Conservation (phyloP, 2,888 invertebrate species). For the Parelbella ahira region DNA sequence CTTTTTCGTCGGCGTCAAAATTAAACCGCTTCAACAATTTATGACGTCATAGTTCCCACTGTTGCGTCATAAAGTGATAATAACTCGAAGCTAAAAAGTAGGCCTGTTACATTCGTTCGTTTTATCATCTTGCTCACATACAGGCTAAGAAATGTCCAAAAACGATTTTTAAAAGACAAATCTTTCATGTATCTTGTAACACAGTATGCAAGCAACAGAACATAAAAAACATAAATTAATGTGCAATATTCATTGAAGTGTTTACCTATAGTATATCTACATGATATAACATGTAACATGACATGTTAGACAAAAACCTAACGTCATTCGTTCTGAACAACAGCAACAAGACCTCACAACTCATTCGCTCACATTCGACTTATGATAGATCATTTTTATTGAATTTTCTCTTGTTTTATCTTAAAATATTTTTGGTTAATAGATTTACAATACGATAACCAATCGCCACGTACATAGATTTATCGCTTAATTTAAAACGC, state of each 20-base stretch:
- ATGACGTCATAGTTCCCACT: constrained; percentile 1
- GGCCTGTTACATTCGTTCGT: constrained; percentile 18
- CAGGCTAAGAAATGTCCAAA: no score
- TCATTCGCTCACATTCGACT: constrained; percentile 26
- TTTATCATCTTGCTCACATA: constrained; percentile 6
- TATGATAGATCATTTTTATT: constrained; percentile 34
- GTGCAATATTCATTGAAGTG: constrained; percentile 10
- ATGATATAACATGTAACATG: neutral
- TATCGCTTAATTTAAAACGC: constrained; percentile 27
- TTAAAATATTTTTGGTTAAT: constrained; percentile 35
- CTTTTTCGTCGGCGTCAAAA: no score
- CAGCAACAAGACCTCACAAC: constrained; percentile 21
- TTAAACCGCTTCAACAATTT: no score
- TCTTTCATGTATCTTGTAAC: no score
- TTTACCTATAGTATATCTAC: constrained; percentile 1
- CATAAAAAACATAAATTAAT: no score
- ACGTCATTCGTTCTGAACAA: constrained; percentile 9
- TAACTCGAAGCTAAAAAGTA: constrained; percentile 12
- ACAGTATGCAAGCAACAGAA: no score
- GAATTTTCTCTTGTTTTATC: constrained; percentile 33
- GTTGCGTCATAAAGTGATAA: neutral
- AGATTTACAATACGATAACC: constrained; percentile 31
- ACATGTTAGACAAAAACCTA: constrained; percentile 13
- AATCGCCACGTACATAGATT: constrained; percentile 24
- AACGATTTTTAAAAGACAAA: no score